Base-by-base conservation (phyloP, 2,797 vertebrate species). In the Oryzias sinensis region DNA sequence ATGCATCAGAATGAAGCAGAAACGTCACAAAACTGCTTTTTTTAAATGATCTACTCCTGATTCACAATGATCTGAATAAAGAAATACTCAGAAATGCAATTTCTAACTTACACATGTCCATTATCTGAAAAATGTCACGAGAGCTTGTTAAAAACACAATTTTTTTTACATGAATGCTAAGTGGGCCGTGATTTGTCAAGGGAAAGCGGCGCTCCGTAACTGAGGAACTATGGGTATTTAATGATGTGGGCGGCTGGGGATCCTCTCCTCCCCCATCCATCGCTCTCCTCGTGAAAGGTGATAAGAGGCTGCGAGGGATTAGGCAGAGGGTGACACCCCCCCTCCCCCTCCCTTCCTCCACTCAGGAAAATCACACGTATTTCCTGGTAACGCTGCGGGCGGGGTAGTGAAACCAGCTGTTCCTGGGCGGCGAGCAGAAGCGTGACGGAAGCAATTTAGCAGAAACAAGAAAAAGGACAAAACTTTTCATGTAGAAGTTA, bases 161-260 rank as follows among this genome's bases (percentile, higher is more conserved):
- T 75, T 76, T 71, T 69, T 68, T 77, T 69, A 65, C 80, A 75
- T 65, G 77, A 79, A 81, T 85, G 62, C 77, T 83, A 87, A 86
- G 73, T 75, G 82, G 77, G 54, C 13, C 5, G 4, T 53, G 42
- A 74, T 85, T 85, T 74, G 72, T 54, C 0, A 51, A 74, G 55
- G 77, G 69, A 17, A 6, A 7, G 56, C 62, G 45, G 51, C 59
- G 81, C 85, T 69, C 79, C 86, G 87, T 67, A 83, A 87, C 83
- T 81, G 82, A 84, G 79, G 76, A 85, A 86, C 83, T 85, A 68
- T 61, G 70, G 68, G 66, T 76, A 77, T 84, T 89, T 82, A 87
- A 89, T 84, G 83, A 86, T 82, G 77, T 67, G 79, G 67, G 53
- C 46, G 76, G 29, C 24, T 37, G 56, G 64, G 53, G 81, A 86